Base-by-base conservation (phyloP, 2,888 invertebrate genomes). In the Synanthedon myopaeformis region DNA sequence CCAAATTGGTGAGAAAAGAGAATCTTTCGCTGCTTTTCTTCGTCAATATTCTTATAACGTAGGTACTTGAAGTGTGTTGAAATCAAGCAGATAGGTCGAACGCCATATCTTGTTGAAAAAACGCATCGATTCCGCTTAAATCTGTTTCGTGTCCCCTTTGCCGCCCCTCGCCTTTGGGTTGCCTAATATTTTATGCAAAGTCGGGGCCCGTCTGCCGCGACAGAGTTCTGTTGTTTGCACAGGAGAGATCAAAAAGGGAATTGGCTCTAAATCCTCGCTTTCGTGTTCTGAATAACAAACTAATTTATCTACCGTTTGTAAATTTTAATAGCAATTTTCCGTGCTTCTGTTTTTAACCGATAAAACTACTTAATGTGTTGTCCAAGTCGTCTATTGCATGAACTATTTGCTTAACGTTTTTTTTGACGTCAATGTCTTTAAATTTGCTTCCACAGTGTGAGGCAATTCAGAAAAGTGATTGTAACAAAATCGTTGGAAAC, bases 201-300 rank as follows among this genome's bases (percentile, higher is more conserved):
- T 79, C 74, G 66, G 60, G 70, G 57, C 70, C 70, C 70, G 68
- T 73, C 72, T 72, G 61, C 66, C 69, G 67, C 74, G 76, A 73
- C 79, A 73, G 76, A 76, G 73, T 76, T 73, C 74, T 76, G 76
- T 78, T 83, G 82, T 83, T 82, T 80, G 77, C 73, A 68, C 72
- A 63, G 71, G 69, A 79, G 76, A 82, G 82, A 83, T 84, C 84
- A 83, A 80, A 81, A 83, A 78, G 79, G 79, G 82, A 83, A 84
- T 83, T 82, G 83, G 69, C 79, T 74, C 74, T 74, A 79, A 84
- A 83, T 82, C 82, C 82, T 67, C 64, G 54, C 58, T 64, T 63
- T 65, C 78, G 76, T 76, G 81, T 74, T 70, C 74, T 69, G 84
- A 81, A 84, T 84, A 82, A 78, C 77, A 79, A 82, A 80, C 74